These are phyloP conservation scores for Chrysomallon squamiferum DNA, from an alignment of 1,140 invertebrate species.

Conservation along the genomic window DNA sequence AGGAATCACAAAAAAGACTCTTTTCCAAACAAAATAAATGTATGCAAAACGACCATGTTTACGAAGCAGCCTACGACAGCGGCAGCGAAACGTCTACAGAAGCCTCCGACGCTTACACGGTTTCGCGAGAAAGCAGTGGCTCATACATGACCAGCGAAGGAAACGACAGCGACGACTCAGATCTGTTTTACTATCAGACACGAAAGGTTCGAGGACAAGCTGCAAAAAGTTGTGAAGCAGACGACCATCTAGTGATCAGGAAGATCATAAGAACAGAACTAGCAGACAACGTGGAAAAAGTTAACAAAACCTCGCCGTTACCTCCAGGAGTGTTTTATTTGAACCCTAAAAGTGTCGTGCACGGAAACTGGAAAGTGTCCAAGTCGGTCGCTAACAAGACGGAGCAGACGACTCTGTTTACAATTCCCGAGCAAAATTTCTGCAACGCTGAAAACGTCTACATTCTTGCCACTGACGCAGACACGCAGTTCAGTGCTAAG, in stretches of 20 bases:
- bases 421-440: background rate
- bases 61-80: conserved; percentile 11
- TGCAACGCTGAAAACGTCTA: conserved; percentile 14
- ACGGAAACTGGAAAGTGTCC: background rate
- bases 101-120: conserved; percentile 11
- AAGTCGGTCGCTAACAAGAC: background rate
- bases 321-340: background rate
- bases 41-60: conserved; percentile 2
- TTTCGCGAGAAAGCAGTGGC: conserved; percentile 15
- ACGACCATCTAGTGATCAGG: background rate
- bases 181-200: background rate
- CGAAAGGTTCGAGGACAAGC: background rate
- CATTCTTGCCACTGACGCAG: conserved; percentile 38
- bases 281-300: background rate
- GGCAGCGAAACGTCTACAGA: conserved; percentile 10
- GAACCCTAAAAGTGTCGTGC: background rate
- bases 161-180: conserved; percentile 15
- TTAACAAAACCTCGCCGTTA: background rate
- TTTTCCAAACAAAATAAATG: no score
- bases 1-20: no score
- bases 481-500: conserved; percentile 31
- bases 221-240: background rate
- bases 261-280: background rate
- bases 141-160: conserved; percentile 8
- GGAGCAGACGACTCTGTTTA: background rate